A percentile compares a stretch with the other conserved stretches of the same genome.
Evolutionary conservation across 2,888 invertebrate genomes (phyloP).

Genomic region (Volucella bombylans): DNA sequence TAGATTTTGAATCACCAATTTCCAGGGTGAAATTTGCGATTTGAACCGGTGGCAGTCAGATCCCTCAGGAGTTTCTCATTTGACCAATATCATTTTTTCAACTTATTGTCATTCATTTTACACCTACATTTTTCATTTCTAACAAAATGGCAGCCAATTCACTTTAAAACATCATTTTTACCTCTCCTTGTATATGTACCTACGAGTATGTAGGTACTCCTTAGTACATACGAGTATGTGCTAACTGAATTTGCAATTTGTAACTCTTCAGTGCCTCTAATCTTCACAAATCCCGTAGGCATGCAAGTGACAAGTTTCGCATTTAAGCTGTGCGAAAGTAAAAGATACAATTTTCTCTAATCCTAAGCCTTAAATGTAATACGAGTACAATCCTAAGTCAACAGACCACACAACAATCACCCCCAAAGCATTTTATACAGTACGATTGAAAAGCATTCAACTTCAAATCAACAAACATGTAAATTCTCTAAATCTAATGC

Average conservation of each 20-base stretch:
- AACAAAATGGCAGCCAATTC: too few species aligned
- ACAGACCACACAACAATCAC: slow-evolving; percentile 19
- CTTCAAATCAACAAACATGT: background rate
- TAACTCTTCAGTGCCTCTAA: slow-evolving; percentile 1
- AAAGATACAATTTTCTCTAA: slow-evolving; percentile 40
- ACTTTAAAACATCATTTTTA: too few species aligned
- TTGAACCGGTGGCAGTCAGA: too few species aligned
- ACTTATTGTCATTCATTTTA: too few species aligned
- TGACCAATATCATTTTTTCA: too few species aligned
- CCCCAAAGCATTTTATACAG: slow-evolving; percentile 18
- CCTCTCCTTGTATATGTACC: background rate
- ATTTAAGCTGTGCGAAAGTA: slow-evolving; percentile 29
- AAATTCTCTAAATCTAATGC: background rate
- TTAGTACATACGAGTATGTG: too few species aligned
- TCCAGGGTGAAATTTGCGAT: too few species aligned
- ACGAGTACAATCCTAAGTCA: slow-evolving; percentile 22
- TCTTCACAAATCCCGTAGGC: slow-evolving; percentile 15
- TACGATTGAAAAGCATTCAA: slow-evolving; percentile 7
- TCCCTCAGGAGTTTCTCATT: too few species aligned
- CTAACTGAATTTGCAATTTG: too few species aligned
- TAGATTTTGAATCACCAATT: too few species aligned
- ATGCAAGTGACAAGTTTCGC: slow-evolving; percentile 50
- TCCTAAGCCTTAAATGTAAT: slow-evolving; percentile 45
- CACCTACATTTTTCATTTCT: too few species aligned
- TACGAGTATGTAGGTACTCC: too few species aligned